phyloP scores from a whole-genome alignment of 2,797 vertebrate species.

The Channa striata region DNA sequence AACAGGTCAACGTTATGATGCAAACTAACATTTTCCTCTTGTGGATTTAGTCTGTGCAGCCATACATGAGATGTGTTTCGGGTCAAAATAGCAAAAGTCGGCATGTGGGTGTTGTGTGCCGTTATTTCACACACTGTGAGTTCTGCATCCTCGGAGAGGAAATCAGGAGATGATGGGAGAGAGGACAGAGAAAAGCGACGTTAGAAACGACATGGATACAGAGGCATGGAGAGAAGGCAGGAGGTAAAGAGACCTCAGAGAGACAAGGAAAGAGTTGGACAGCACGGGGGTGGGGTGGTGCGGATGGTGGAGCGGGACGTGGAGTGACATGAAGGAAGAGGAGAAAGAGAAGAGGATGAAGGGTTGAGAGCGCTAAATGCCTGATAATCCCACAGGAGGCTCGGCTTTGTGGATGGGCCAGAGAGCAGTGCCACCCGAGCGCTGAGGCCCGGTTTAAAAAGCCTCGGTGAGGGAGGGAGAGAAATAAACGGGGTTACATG shows the following conservation, averaged over 20 bases:
- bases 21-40: not conserved
- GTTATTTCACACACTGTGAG: not conserved
- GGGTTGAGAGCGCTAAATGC: conserved; percentile 21
- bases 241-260: not conserved
- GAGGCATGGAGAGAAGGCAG: not conserved
- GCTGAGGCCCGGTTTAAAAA: conserved; percentile 23
- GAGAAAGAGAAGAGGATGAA: not conserved
- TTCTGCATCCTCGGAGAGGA: conserved; percentile 4
- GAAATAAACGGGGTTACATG: not conserved
- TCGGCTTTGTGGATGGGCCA: conserved; percentile 25
- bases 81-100: conserved; percentile 1
- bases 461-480: not conserved
- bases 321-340: not conserved
- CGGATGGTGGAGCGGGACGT: not conserved
- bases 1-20: conserved; percentile 3
- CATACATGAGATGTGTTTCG: conserved; percentile 1
- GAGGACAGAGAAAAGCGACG: conserved; percentile 6
- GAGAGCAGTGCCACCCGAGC: conserved; percentile 29
- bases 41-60: not conserved
- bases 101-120: not conserved
- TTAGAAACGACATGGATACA: conserved; percentile 21
- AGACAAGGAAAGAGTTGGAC: not conserved
- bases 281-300: not conserved
- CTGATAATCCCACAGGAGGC: conserved; percentile 40
- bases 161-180: conserved; percentile 5